Base-by-base conservation (phyloP, 2,113 vertebrate species). In the Lepisosteus oculatus region DNA sequence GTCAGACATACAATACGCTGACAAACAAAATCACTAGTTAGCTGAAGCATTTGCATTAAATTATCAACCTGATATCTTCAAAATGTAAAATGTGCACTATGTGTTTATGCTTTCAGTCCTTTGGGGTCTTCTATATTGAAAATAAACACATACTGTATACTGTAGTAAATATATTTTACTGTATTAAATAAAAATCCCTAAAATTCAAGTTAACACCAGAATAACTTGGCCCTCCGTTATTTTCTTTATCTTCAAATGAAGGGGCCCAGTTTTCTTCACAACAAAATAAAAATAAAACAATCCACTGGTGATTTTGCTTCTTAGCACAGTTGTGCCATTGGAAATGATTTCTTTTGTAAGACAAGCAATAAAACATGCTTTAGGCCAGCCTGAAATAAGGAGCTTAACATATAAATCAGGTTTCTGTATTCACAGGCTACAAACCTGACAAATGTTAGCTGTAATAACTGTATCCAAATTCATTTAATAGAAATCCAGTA, bases 341-440 rank as follows among this genome's bases (percentile, higher is more conserved):
- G 17, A 64, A 15, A 64, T 15, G 17, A 43, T 64, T 29, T 64
- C 17, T 9, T 42, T 64, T 29, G 62, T 64, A 43, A 64, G 62
- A 64, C 4, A 41, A 29, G 62, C 42, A 43, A 64, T 64, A 43
- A 67, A 44, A 65, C 43, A 64, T 67, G 55, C 14, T 64, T 64
- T 41, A n/a, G n/a, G 64, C 63, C 51, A 72, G 63, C 56, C 41
- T 47, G 54, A 65, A 65, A 45, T 67, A 55, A 72, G 55, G 43
- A 67, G 71, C 71, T 72, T 67, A 72, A 72, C 63, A 72, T 64
- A 43, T 67, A 59, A 72, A 72, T 72, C 64, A 72, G 71, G 9
- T 4, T 44, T 9, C 42, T 43, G 43, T 12, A 67, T 66, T 67
- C 42, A 44, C 43, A 72, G 71, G 6, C 43, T 29, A 61, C 64